These are phyloP conservation scores for Thamnaconus septentrionalis DNA, from an alignment of 2,113 vertebrate species.

Conservation along the genomic window DNA sequence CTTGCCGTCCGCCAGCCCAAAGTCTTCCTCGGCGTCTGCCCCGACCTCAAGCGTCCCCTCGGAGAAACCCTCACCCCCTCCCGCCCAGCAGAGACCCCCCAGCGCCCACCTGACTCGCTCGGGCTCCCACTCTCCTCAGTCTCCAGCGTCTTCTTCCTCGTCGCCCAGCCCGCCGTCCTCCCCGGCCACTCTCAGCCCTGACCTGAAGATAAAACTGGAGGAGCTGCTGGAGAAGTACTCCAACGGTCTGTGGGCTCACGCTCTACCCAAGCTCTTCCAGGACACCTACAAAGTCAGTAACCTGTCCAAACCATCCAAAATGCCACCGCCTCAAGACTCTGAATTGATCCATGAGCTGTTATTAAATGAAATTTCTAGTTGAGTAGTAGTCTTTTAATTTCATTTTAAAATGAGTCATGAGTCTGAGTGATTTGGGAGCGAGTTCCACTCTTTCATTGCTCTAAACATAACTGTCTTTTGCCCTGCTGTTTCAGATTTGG, in stretches of 20 bases:
- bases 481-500: too few species aligned
- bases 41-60: slow-evolving; percentile 4
- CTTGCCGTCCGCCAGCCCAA: slow-evolving; percentile 11
- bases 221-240: slow-evolving; percentile 87
- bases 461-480: too few species aligned
- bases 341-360: too few species aligned
- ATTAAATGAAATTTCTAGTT: too few species aligned
- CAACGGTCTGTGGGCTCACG: slow-evolving; percentile 91
- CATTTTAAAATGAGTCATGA: too few species aligned
- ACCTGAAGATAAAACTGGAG: slow-evolving; percentile 85
- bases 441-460: too few species aligned
- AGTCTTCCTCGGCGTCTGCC: slow-evolving; percentile 8
- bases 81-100: slow-evolving; percentile 37
- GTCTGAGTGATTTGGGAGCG: too few species aligned
- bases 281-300: slow-evolving; percentile 80
- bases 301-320: too few species aligned
- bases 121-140: slow-evolving; percentile 43
- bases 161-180: slow-evolving; percentile 54
- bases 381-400: too few species aligned
- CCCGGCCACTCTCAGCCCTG: slow-evolving; percentile 58
- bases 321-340: too few species aligned
- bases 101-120: slow-evolving; percentile 21
- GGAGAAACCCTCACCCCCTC: slow-evolving; percentile 27
- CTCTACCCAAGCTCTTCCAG: slow-evolving; percentile 90
- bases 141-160: slow-evolving; percentile 34